phyloP scores from a whole-genome alignment of 2,888 invertebrate genomes.

The Cephus pygmeus region DNA sequence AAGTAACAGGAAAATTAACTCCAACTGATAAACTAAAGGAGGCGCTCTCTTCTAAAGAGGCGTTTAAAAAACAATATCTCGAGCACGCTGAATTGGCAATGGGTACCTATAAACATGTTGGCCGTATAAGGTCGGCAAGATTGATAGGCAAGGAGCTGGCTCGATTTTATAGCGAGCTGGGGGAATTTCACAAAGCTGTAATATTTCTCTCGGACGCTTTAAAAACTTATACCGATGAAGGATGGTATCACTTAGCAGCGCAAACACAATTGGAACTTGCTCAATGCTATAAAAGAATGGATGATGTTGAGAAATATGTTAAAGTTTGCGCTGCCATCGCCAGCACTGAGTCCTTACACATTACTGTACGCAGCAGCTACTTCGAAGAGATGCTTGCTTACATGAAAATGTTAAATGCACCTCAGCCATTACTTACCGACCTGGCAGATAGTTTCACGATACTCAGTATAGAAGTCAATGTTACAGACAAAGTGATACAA shows the following conservation, averaged over 20 bases:
- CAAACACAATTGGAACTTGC: constrained; percentile 87
- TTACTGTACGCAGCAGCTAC: constrained; percentile 79
- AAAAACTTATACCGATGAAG: constrained; percentile 87
- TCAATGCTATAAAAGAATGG: constrained; percentile 84
- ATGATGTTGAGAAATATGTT: constrained; percentile 80
- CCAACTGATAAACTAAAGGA: constrained; percentile 89
- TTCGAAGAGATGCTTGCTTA: constrained; percentile 86
- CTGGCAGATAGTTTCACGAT: constrained; percentile 71
- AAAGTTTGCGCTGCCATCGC: constrained; percentile 85
- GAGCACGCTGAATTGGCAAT: constrained; percentile 95
- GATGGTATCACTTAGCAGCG: constrained; percentile 86
- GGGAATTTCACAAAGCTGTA: constrained; percentile 89
- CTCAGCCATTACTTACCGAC: constrained; percentile 69
- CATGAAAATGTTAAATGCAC: constrained; percentile 68
- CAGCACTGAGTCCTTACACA: constrained; percentile 79
- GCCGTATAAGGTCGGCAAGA: constrained; percentile 81
- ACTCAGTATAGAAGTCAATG: constrained; percentile 69
- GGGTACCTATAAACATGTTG: constrained; percentile 96
- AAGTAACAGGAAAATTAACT: constrained; percentile 66
- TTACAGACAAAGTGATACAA: constrained; percentile 71
- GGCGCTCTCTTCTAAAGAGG: constrained; percentile 88
- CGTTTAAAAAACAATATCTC: constrained; percentile 90
- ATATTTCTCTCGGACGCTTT: constrained; percentile 89
- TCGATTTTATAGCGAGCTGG: constrained; percentile 87
- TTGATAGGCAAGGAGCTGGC: constrained; percentile 91